Evolutionary conservation across 2,113 vertebrate species (phyloP).

Genomic region (Leucoraja erinaceus): DNA sequence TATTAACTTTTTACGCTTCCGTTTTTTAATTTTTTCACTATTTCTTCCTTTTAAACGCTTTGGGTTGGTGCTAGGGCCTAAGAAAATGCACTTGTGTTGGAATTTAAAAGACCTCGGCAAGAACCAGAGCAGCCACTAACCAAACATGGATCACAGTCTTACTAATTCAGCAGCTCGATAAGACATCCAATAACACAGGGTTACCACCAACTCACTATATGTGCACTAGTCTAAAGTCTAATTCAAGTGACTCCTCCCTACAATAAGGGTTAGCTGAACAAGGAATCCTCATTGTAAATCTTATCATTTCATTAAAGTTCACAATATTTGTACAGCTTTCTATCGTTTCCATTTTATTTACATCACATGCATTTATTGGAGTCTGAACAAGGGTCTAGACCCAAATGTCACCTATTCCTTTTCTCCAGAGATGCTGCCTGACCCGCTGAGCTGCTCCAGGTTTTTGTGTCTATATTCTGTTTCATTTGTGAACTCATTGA

Average conservation of each 20-base stretch:
- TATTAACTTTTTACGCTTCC: slow-evolving; percentile 89
- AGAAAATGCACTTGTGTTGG: slow-evolving; percentile 56
- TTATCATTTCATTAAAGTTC: background rate
- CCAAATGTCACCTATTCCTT: too few relatives aligned
- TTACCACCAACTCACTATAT: background rate
- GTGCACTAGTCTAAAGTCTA: background rate
- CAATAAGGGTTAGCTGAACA: background rate
- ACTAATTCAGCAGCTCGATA: background rate
- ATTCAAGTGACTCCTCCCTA: background rate
- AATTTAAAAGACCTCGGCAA: slow-evolving; percentile 56
- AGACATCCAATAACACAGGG: background rate
- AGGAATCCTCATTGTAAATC: background rate
- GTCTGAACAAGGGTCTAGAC: too few relatives aligned
- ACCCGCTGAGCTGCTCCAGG: too few relatives aligned
- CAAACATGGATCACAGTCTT: slow-evolving; percentile 55
- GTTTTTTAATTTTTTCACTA: slow-evolving; percentile 92
- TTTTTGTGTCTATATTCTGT: background rate
- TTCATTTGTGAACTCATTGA: background rate
- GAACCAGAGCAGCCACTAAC: slow-evolving; percentile 54
- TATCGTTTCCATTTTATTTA: background rate
- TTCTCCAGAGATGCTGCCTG: too few relatives aligned
- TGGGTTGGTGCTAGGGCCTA: slow-evolving; percentile 64
- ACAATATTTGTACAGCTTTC: background rate
- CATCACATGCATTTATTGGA: too few relatives aligned
- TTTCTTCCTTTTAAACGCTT: slow-evolving; percentile 88